Percentiles rank a stretch among this genome's conserved stretches.
phyloP scores from a whole-genome alignment of 1,140 invertebrate genomes.

The Diprion similis region DNA sequence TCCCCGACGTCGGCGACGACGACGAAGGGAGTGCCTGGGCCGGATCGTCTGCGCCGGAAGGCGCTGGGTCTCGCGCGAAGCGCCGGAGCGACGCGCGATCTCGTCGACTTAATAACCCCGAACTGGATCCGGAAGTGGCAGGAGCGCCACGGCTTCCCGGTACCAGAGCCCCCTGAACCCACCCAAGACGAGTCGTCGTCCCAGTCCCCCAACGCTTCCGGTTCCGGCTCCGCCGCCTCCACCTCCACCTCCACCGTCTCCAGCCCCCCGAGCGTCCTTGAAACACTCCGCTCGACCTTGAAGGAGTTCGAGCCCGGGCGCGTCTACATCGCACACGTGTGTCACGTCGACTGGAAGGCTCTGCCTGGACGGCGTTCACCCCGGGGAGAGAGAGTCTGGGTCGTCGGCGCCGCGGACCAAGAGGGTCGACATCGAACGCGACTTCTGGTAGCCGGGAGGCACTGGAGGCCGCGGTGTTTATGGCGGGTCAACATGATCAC shows the following conservation, averaged over 20 bases:
- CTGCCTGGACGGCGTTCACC: conserved; percentile 52
- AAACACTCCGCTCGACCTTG: conserved; percentile 41
- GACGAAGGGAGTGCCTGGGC: not conserved
- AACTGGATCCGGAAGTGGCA: conserved; percentile 34
- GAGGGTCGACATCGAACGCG: conserved; percentile 61
- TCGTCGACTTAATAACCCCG: conserved; percentile 28
- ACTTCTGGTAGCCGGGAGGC: conserved; percentile 59
- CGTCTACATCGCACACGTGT: conserved; percentile 59
- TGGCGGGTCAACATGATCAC: conserved; percentile 63
- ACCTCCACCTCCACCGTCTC: conserved; percentile 15
- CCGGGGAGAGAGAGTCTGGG: conserved; percentile 54
- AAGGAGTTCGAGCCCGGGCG: conserved; percentile 56
- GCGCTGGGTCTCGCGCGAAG: conserved; percentile 20
- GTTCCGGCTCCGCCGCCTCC: conserved; percentile 13
- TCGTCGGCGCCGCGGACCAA: conserved; percentile 61
- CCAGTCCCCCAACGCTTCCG: conserved; percentile 18
- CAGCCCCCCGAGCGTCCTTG: conserved; percentile 29
- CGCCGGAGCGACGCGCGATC: conserved; percentile 4
- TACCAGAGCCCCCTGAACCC: not conserved
- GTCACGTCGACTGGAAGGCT: conserved; percentile 60
- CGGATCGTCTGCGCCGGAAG: not conserved
- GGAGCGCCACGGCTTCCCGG: conserved; percentile 28
- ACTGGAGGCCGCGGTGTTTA: conserved; percentile 62
- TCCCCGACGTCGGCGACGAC: not conserved
- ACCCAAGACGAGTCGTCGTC: conserved; percentile 16